These are phyloP conservation scores for Eugnorisma glareosa DNA, from an alignment of 2,888 invertebrate species.

Conservation along the genomic window DNA sequence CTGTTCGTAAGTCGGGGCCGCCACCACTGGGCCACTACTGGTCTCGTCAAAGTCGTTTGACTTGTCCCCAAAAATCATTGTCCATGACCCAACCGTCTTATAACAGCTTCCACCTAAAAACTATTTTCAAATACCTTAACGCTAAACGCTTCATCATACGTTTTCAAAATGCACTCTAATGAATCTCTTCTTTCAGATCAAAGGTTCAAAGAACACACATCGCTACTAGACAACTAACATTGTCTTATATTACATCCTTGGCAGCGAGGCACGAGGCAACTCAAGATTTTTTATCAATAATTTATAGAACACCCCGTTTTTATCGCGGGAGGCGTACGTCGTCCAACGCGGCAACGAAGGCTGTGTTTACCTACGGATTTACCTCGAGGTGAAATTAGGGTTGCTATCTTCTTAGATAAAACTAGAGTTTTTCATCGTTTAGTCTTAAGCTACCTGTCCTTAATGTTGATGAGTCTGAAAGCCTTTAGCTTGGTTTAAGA, in stretches of 20 bases:
- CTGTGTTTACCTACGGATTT: constrained; percentile 73
- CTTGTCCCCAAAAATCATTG: background rate
- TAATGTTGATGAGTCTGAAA: constrained; percentile 30
- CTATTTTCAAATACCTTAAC: background rate
- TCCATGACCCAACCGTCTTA: background rate
- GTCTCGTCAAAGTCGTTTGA: too few relatives aligned
- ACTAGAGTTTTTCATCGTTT: constrained; percentile 41
- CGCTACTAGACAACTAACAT: constrained; percentile 34
- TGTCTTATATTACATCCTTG: constrained; percentile 58
- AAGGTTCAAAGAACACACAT: constrained; percentile 24
- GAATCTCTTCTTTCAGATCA: constrained; percentile 22
- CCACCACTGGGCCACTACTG: too few relatives aligned
- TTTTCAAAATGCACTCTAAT: background rate
- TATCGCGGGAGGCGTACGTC: constrained; percentile 74
- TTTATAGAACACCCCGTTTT: constrained; percentile 84
- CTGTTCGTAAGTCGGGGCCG: too few relatives aligned
- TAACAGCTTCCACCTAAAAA: background rate
- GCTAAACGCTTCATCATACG: background rate
- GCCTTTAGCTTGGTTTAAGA: background rate
- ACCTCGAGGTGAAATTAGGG: constrained; percentile 66
- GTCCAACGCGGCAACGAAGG: constrained; percentile 49
- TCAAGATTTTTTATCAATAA: constrained; percentile 89
- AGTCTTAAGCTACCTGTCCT: constrained; percentile 15
- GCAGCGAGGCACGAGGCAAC: constrained; percentile 64
- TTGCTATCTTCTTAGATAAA: constrained; percentile 45